A percentile compares a stretch with the other conserved stretches of the same genome.
Conservation (phyloP, 2,113 vertebrate species). For the Eidolon helvum region DNA sequence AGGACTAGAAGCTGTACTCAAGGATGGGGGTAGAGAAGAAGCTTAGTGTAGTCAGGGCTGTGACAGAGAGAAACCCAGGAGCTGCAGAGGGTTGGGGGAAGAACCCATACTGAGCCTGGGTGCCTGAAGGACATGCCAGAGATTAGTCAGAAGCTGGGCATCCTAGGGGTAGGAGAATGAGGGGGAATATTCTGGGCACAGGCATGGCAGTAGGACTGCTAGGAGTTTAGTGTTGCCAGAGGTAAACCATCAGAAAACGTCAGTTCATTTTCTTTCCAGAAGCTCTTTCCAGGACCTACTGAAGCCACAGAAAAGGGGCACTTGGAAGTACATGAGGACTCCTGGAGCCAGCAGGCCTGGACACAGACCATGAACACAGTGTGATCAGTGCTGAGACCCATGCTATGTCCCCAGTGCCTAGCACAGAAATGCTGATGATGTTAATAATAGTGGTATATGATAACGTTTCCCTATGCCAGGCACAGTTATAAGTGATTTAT, state of each 20-base stretch:
- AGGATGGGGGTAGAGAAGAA: not conserved
- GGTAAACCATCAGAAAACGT: not conserved
- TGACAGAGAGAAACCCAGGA: not conserved
- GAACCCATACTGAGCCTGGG: not conserved
- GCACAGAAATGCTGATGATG: not conserved
- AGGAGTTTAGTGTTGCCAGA: not conserved
- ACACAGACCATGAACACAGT: not conserved
- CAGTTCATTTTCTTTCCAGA: not conserved
- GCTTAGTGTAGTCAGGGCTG: not conserved
- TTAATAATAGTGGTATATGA: not conserved
- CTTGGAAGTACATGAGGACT: not conserved
- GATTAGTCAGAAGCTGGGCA: not conserved
- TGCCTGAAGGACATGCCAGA: not conserved
- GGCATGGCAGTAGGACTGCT: rapidly evolving
- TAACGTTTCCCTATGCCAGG: not conserved
- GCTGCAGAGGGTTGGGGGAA: not conserved
- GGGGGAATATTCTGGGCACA: too few species aligned
- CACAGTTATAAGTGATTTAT: not conserved
- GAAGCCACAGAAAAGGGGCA: not conserved
- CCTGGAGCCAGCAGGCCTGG: not conserved
- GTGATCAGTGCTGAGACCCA: too few species aligned
- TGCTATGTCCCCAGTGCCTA: too few species aligned
- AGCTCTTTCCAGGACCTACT: not conserved
- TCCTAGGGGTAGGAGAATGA: not conserved
- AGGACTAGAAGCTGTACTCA: not conserved